These are phyloP conservation scores for Holocentrus rufus DNA, from an alignment of 2,797 vertebrate species.

Conservation along the genomic window DNA sequence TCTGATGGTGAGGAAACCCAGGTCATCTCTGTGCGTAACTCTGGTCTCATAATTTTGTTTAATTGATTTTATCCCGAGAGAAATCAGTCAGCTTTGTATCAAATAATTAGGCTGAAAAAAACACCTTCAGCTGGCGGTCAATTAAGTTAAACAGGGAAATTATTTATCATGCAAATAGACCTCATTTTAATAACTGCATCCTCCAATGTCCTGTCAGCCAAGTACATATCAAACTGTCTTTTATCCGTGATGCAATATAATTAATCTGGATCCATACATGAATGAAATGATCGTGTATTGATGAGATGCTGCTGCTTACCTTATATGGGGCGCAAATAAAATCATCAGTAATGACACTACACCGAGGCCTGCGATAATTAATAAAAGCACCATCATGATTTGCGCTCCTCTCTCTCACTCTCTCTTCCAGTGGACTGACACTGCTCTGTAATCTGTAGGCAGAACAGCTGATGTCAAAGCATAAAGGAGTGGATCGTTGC, in stretches of 20 bases:
- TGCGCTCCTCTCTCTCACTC: slow-evolving; percentile 1
- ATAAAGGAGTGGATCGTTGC: slow-evolving; percentile 22
- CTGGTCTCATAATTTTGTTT: slow-evolving; percentile 45
- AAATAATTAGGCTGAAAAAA: neutral
- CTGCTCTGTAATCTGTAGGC: slow-evolving; percentile 58
- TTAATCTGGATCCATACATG: neutral
- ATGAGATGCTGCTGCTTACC: slow-evolving; percentile 65
- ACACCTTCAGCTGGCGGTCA: neutral
- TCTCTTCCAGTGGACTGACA: slow-evolving; percentile 42
- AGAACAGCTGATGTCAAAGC: slow-evolving; percentile 75
- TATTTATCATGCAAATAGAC: neutral
- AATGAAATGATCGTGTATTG: neutral
- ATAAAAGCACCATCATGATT: slow-evolving; percentile 67
- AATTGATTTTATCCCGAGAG: slow-evolving; percentile 45
- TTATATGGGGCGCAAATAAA: slow-evolving; percentile 79
- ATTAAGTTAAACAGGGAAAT: neutral
- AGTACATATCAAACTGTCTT: slow-evolving; percentile 8
- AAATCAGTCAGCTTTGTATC: slow-evolving; percentile 8
- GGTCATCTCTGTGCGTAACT: slow-evolving; percentile 41
- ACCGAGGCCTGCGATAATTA: slow-evolving; percentile 70
- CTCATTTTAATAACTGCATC: slow-evolving; percentile 27
- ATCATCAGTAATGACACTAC: slow-evolving; percentile 73
- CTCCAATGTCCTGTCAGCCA: slow-evolving; percentile 42
- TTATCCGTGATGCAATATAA: slow-evolving; percentile 19
- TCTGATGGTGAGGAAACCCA: slow-evolving; percentile 47